Evolutionary conservation across 2,888 invertebrate genomes (phyloP).

Genomic region (Acleris cristana): DNA sequence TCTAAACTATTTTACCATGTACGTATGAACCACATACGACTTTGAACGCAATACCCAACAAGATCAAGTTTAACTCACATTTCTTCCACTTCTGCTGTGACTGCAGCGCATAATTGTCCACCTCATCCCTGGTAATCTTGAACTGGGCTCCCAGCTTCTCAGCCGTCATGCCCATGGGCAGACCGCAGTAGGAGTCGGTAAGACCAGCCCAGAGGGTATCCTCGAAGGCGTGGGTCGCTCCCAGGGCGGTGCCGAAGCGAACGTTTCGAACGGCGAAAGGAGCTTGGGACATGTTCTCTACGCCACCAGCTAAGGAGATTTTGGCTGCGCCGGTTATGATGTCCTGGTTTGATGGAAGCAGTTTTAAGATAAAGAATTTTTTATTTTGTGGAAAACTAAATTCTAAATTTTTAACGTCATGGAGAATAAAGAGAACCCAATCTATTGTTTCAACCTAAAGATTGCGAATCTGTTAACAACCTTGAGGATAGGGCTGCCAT

Average conservation of each 20-base stretch:
- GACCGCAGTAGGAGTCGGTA: constrained; percentile 93
- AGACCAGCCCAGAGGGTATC: constrained; percentile 94
- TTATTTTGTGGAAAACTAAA: neutral
- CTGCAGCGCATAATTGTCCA: constrained; percentile 92
- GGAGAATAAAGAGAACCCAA: too few relatives aligned
- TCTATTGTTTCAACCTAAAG: too few relatives aligned
- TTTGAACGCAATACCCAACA: too few relatives aligned
- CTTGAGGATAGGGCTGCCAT: too few relatives aligned
- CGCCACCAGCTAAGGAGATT: constrained; percentile 95
- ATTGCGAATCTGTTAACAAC: too few relatives aligned
- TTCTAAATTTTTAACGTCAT: too few relatives aligned
- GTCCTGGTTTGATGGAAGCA: constrained; percentile 82
- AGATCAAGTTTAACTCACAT: constrained; percentile 72
- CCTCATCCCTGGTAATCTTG: constrained; percentile 90
- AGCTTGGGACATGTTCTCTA: constrained; percentile 97
- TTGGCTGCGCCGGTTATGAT: constrained; percentile 93
- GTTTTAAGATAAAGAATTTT: neutral
- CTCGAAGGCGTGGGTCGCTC: constrained; percentile 90
- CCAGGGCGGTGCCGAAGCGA: constrained; percentile 94
- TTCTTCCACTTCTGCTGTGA: constrained; percentile 95
- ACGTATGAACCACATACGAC: too few relatives aligned
- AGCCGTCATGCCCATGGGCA: constrained; percentile 98
- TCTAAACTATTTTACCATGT: too few relatives aligned
- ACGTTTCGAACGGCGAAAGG: constrained; percentile 93
- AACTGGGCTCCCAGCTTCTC: constrained; percentile 94